A percentile compares a stretch with the other conserved stretches of the same genome.
Conservation (phyloP, 1,140 invertebrate genomes). For the Glossosoma conforme region DNA sequence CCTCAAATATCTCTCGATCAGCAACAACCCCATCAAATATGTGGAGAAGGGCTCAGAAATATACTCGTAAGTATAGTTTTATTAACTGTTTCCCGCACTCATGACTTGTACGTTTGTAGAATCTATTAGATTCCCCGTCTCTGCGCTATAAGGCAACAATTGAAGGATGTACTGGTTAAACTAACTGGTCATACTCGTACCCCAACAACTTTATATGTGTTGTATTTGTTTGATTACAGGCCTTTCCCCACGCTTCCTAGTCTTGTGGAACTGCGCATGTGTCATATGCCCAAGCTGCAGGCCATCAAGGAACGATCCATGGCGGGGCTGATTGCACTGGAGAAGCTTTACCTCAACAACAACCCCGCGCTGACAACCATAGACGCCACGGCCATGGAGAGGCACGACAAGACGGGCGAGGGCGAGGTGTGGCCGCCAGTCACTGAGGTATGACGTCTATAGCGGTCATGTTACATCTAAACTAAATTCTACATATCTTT, state of each 20-base stretch:
- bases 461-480: too few relatives aligned
- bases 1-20: constrained; percentile 57
- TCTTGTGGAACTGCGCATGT: constrained; percentile 58
- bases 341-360: constrained; percentile 51
- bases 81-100: neutral
- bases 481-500: too few relatives aligned
- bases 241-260: constrained; percentile 56
- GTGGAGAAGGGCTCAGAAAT: constrained; percentile 37
- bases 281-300: constrained; percentile 55
- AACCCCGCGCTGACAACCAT: constrained; percentile 56
- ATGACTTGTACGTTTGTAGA: too few relatives aligned
- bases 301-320: constrained; percentile 51
- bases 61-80: constrained; percentile 37
- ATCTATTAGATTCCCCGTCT: too few relatives aligned
- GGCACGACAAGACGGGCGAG: constrained; percentile 42
- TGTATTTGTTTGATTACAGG: constrained; percentile 35
- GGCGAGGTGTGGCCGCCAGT: constrained; percentile 54
- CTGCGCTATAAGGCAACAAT: too few relatives aligned
- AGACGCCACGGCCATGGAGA: constrained; percentile 46
- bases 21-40: constrained; percentile 61
- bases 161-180: neutral
- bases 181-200: neutral
- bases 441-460: constrained; percentile 51
- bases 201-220: neutral
- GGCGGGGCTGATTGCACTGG: constrained; percentile 46